Percentiles rank a stretch among this genome's conserved stretches.
Evolutionary conservation across 2,797 vertebrate genomes (phyloP).

Genomic region (Tokudaia muenninki): DNA sequence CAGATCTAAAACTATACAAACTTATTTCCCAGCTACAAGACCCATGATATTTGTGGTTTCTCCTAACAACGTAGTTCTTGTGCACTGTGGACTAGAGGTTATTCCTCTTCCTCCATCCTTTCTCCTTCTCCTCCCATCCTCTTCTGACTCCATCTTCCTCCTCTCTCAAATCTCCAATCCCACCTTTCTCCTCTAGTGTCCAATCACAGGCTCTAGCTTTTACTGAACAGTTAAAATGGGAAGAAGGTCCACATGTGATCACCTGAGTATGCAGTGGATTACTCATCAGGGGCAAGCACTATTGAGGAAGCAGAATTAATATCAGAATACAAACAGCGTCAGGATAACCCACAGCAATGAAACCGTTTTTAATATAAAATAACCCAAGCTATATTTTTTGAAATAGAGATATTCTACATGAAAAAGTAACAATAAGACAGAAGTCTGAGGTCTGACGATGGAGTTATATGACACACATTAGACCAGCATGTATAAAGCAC

Average conservation of each 20-base stretch:
- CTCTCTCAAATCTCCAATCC: background rate
- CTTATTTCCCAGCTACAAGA: background rate
- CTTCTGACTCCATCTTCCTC: background rate
- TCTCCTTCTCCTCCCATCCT: background rate
- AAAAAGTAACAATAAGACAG: background rate
- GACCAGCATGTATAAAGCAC: too few species aligned
- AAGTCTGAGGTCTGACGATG: background rate
- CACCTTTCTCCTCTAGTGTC: background rate
- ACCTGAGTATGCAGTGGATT: background rate
- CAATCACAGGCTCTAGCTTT: background rate
- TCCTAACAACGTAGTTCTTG: background rate
- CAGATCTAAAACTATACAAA: background rate
- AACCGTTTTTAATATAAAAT: background rate
- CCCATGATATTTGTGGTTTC: rapidly evolving
- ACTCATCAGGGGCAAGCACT: background rate
- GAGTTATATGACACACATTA: background rate
- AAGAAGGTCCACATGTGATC: background rate
- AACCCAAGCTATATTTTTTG: background rate
- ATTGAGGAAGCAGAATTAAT: background rate
- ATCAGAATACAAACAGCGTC: background rate
- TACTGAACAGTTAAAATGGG: background rate
- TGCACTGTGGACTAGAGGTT: background rate
- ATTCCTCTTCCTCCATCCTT: background rate
- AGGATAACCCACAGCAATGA: background rate
- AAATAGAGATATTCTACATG: background rate